These are phyloP conservation scores for Nannospalax galili DNA, from an alignment of 2,113 vertebrate species.

Conservation along the genomic window DNA sequence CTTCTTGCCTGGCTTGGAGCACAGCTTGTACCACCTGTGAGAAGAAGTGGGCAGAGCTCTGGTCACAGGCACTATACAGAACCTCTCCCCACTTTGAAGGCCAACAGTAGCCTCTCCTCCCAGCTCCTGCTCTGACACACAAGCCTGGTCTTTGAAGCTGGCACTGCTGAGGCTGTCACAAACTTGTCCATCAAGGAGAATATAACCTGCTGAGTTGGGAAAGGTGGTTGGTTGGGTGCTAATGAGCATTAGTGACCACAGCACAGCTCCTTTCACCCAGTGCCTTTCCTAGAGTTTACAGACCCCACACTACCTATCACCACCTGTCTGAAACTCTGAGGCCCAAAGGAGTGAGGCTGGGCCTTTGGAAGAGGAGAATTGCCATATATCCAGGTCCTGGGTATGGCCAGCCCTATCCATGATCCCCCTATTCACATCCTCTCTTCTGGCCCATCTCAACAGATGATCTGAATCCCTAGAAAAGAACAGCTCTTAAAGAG, in stretches of 20 bases:
- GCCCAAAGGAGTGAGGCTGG: not conserved
- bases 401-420: not conserved
- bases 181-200: not conserved
- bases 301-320: too few species aligned
- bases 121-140: not conserved
- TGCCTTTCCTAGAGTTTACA: not conserved
- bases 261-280: not conserved
- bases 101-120: not conserved
- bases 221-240: not conserved
- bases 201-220: not conserved
- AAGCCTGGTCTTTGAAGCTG: not conserved
- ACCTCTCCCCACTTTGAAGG: too few species aligned
- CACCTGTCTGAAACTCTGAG: not conserved
- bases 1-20: slow-evolving; percentile 96
- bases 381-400: not conserved
- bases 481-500: slow-evolving; percentile 53
- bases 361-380: not conserved
- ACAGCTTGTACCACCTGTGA: slow-evolving; percentile 94
- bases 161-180: not conserved
- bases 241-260: not conserved
- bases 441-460: not conserved
- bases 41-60: not conserved
- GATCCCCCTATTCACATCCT: not conserved
- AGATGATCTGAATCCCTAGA: slow-evolving; percentile 13
- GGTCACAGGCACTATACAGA: not conserved